Evolutionary conservation across 2,888 invertebrate genomes (phyloP).

Genomic region (Thyatira batis): DNA sequence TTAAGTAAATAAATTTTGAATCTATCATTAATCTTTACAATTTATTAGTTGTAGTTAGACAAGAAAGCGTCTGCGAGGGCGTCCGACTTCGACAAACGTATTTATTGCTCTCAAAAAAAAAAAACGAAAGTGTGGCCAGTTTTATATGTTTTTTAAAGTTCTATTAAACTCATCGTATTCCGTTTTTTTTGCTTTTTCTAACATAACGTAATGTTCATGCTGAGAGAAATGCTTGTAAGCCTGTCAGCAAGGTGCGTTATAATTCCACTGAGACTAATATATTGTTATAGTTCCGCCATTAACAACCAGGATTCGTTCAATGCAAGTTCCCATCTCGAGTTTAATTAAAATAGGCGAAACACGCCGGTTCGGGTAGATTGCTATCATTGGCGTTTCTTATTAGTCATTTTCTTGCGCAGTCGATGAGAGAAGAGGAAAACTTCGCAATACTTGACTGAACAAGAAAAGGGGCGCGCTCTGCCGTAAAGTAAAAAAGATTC

Average conservation of each 20-base stretch:
- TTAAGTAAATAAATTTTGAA: constrained; percentile 73
- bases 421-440: constrained; percentile 59
- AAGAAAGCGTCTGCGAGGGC: constrained; percentile 55
- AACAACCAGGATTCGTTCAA: constrained; percentile 18
- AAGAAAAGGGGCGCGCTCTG: constrained; percentile 57
- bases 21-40: constrained; percentile 74
- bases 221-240: constrained; percentile 56
- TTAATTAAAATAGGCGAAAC: constrained; percentile 61
- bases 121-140: constrained; percentile 58
- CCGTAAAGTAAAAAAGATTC: constrained; percentile 68
- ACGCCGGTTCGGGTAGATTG: constrained; percentile 54
- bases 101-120: constrained; percentile 69
- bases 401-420: constrained; percentile 62
- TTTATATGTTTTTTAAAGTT: constrained; percentile 60
- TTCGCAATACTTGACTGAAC: constrained; percentile 61
- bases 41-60: constrained; percentile 67
- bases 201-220: constrained; percentile 39
- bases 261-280: constrained; percentile 28
- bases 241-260: constrained; percentile 46
- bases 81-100: constrained; percentile 66
- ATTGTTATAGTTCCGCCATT: constrained; percentile 19
- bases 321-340: constrained; percentile 48
- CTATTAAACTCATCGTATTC: constrained; percentile 40
- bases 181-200: constrained; percentile 42
- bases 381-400: constrained; percentile 71